phyloP scores from a whole-genome alignment of 37 sponge, comb jelly and placozoan genomes.

The Spongilla lacustris region DNA sequence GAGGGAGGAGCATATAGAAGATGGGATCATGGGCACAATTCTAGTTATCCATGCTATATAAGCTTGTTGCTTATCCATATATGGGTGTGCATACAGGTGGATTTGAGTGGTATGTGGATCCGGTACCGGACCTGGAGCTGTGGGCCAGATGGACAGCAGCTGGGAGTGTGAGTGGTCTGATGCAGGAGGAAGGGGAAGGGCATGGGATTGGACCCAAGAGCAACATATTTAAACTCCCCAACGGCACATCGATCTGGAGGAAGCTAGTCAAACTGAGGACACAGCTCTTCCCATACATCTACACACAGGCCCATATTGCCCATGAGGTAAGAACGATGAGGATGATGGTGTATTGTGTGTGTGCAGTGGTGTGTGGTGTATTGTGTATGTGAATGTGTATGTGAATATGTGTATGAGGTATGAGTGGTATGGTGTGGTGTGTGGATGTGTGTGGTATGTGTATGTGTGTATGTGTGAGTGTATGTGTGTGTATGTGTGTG shows the following conservation, averaged over 20 bases:
- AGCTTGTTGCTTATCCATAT: neutral
- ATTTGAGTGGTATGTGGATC: slow-evolving; percentile 73
- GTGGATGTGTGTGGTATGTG: too few relatives aligned
- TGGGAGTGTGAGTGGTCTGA: slow-evolving; percentile 61
- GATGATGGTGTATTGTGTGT: neutral
- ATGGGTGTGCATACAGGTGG: slow-evolving; percentile 9
- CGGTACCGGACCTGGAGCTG: slow-evolving; percentile 46
- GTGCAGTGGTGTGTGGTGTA: neutral
- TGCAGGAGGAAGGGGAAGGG: slow-evolving; percentile 70
- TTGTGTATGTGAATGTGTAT: too few relatives aligned
- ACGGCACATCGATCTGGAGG: slow-evolving; percentile 56
- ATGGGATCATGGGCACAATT: too few relatives aligned
- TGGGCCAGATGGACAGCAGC: slow-evolving; percentile 65
- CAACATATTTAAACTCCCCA: slow-evolving; percentile 62
- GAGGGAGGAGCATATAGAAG: too few relatives aligned
- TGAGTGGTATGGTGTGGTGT: too few relatives aligned
- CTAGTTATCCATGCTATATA: too few relatives aligned
- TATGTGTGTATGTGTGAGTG: too few relatives aligned
- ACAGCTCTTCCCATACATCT: slow-evolving; percentile 69
- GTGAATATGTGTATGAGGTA: too few relatives aligned
- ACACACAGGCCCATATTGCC: slow-evolving; percentile 65
- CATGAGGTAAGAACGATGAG: slow-evolving; percentile 24
- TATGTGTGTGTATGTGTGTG: neutral
- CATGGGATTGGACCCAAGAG: slow-evolving; percentile 41
- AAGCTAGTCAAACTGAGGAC: slow-evolving; percentile 62